Evolutionary conservation across 2,888 invertebrate genomes (phyloP).

Genomic region (Spodoptera exigua): DNA sequence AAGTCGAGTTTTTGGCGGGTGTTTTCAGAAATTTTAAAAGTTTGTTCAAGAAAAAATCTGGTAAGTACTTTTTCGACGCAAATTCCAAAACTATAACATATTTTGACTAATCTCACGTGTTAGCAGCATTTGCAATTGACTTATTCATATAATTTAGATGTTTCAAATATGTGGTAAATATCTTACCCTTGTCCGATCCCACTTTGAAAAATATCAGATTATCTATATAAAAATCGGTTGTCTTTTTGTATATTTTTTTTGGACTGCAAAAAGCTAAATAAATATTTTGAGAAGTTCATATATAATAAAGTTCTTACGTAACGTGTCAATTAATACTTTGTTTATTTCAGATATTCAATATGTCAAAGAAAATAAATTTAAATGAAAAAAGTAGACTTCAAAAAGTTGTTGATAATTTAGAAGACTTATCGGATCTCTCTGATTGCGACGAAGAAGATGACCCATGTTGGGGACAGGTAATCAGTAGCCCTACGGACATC

Average conservation of each 20-base stretch:
- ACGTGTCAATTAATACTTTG: conserved; percentile 7
- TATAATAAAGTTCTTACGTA: conserved; percentile 2
- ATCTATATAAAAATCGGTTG: no score
- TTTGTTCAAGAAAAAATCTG: no score
- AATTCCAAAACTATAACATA: no score
- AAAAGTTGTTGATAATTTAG: conserved; percentile 13
- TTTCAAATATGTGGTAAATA: no score
- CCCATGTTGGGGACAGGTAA: conserved; percentile 18
- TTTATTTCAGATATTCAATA: conserved; percentile 11
- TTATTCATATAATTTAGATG: background rate
- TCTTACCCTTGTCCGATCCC: no score
- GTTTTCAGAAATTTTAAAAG: no score
- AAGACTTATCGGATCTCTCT: conserved; percentile 3
- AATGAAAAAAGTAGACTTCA: conserved; percentile 14
- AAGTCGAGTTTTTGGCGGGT: conserved; percentile 8
- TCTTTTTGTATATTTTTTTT: no score
- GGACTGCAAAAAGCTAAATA: no score
- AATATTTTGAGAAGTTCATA: background rate
- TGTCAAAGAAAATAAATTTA: conserved; percentile 12
- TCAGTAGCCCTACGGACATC: conserved; percentile 13
- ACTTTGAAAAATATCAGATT: no score
- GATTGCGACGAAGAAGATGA: conserved; percentile 18
- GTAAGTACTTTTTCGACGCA: no score
- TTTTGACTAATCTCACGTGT: conserved; percentile 2
- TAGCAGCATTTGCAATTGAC: conserved; percentile 3